phyloP scores from a whole-genome alignment of 2,888 invertebrate genomes.

The Eristalinus aeneus region DNA sequence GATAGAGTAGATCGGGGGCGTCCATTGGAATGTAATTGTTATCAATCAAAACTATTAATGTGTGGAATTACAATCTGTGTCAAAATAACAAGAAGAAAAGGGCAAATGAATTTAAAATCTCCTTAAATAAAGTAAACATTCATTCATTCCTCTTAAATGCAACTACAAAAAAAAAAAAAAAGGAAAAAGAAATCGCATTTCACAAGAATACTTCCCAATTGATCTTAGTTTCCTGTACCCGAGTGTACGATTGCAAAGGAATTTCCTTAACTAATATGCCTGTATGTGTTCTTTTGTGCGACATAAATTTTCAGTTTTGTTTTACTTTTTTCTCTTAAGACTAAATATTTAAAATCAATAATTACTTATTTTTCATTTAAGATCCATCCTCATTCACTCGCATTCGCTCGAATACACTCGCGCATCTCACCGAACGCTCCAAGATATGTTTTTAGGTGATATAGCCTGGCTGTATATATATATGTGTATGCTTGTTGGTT shows the following conservation, averaged over 20 bases:
- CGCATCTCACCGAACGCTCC: constrained; percentile 72
- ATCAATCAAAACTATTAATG: no score
- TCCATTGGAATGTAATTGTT: constrained; percentile 89
- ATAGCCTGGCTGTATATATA: constrained; percentile 79
- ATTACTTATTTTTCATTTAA: constrained; percentile 17
- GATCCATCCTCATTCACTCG: constrained; percentile 62
- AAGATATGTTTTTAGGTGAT: constrained; percentile 81
- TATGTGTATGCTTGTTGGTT: constrained; percentile 55
- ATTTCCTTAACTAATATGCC: not conserved
- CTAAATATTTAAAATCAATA: constrained; percentile 31
- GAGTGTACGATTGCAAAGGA: not conserved
- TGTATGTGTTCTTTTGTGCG: not conserved
- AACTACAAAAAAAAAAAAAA: not conserved
- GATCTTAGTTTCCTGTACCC: not conserved
- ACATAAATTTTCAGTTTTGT: not conserved
- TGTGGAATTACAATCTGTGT: no score
- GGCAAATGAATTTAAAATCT: no score
- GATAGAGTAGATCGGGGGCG: constrained; percentile 92
- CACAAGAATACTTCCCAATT: not conserved
- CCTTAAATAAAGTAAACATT: no score
- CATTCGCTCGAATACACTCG: constrained; percentile 62
- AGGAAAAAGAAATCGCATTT: not conserved
- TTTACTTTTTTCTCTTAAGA: constrained; percentile 15
- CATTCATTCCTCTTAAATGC: not conserved
- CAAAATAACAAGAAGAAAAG: no score